Conservation (phyloP, 2,888 invertebrate genomes). For the Napeogenes inachia region DNA sequence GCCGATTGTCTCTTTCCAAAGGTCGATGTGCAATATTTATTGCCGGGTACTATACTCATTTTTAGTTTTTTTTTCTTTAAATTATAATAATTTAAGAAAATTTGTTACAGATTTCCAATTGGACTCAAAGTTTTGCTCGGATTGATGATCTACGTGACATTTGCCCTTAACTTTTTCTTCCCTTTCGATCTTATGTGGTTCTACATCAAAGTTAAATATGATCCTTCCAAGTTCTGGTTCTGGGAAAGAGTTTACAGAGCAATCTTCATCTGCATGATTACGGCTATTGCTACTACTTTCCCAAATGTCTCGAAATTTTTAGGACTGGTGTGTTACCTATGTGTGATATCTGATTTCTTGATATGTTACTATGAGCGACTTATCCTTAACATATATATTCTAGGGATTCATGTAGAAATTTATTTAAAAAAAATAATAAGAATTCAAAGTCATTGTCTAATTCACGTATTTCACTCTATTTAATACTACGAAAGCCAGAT, state of each 20-base stretch:
- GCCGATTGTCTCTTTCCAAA: too few species aligned
- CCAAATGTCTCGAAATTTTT: conserved; percentile 46
- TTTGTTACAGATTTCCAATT: conserved; percentile 42
- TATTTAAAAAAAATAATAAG: too few species aligned
- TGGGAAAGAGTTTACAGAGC: conserved; percentile 51
- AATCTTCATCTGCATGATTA: conserved; percentile 36
- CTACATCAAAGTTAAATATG: conserved; percentile 39
- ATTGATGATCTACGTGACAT: conserved; percentile 44
- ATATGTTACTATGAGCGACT: neutral
- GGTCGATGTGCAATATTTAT: too few species aligned
- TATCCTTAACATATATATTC: neutral
- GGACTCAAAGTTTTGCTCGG: conserved; percentile 43
- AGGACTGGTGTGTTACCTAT: conserved; percentile 42
- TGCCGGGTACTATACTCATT: neutral
- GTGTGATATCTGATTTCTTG: neutral
- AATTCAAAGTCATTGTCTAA: too few species aligned
- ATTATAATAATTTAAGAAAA: neutral
- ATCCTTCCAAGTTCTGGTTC: conserved; percentile 37
- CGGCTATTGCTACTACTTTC: conserved; percentile 35
- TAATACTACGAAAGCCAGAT: too few species aligned
- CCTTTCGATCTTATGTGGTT: conserved; percentile 50
- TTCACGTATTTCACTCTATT: too few species aligned
- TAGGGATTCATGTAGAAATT: too few species aligned
- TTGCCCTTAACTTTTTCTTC: conserved; percentile 48
- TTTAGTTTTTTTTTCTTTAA: neutral